Conservation (phyloP, 2,113 vertebrate genomes). For the Myrmecophaga tridactyla region DNA sequence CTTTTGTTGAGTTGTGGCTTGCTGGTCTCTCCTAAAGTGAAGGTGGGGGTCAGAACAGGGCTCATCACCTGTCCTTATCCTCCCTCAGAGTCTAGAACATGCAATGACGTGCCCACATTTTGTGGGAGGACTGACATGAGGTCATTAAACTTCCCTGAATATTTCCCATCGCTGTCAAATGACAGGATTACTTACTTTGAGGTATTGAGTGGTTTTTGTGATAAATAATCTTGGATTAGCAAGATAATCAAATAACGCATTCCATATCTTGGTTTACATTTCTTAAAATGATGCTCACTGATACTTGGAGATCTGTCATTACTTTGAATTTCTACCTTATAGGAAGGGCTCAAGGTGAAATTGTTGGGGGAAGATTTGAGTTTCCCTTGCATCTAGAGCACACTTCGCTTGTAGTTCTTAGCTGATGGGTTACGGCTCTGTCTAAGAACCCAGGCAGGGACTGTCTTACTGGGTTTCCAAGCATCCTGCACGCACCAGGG, state of each 20-base stretch:
- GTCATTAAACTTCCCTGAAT: not conserved
- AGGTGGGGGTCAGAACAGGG: not conserved
- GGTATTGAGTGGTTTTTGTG: not conserved
- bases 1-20: not conserved
- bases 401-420: not conserved
- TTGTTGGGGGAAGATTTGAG: not conserved
- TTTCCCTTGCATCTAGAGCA: not conserved
- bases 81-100: not conserved
- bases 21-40: not conserved
- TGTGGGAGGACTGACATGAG: not conserved
- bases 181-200: not conserved
- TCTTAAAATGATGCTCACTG: not conserved
- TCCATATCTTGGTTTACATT: not conserved
- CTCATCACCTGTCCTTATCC: rapidly evolving
- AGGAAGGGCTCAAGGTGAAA: not conserved
- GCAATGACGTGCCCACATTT: not conserved
- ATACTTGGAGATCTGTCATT: not conserved
- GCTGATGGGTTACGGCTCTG: not conserved
- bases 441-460: not conserved
- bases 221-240: not conserved
- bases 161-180: not conserved
- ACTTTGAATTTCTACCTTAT: not conserved
- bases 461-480: not conserved
- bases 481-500: rapidly evolving
- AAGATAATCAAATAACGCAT: not conserved